Conservation (phyloP, 1,140 invertebrate species). For the Conus ventricosus region DNA sequence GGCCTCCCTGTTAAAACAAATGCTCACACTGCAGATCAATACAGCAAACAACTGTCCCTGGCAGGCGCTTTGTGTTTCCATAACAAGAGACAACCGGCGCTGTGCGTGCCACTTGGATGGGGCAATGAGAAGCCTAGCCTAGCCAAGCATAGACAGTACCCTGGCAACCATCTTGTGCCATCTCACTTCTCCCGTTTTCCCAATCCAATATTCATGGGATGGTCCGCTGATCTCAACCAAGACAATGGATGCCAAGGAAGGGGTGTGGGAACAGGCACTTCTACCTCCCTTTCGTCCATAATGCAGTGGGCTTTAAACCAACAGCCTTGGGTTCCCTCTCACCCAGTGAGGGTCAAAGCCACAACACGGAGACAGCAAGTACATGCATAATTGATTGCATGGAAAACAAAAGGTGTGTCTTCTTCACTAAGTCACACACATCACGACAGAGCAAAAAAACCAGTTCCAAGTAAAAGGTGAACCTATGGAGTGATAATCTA, state of each 20-base stretch:
- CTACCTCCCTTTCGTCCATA: neutral
- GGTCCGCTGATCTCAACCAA: neutral
- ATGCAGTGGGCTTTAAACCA: neutral
- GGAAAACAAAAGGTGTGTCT: neutral
- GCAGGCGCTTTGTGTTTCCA: no score
- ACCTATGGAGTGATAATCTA: no score
- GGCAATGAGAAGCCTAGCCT: neutral
- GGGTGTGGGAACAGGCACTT: neutral
- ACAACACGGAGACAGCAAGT: no score
- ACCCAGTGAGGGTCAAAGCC: no score
- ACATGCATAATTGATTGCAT: neutral
- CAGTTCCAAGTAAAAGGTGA: neutral
- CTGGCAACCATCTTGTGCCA: neutral
- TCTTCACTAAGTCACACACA: neutral
- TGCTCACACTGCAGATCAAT: no score
- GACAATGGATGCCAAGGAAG: neutral
- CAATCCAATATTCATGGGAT: neutral
- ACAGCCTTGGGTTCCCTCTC: no score
- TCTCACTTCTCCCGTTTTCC: neutral
- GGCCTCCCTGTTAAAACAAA: no score
- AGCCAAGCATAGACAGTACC: neutral
- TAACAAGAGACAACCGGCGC: no score
- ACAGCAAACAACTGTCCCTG: conserved; percentile 9
- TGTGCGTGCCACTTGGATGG: neutral
- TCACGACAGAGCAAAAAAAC: neutral